Base-by-base conservation (phyloP, 92 coral and sea anemone species). In the Zoanthus solanderi region DNA sequence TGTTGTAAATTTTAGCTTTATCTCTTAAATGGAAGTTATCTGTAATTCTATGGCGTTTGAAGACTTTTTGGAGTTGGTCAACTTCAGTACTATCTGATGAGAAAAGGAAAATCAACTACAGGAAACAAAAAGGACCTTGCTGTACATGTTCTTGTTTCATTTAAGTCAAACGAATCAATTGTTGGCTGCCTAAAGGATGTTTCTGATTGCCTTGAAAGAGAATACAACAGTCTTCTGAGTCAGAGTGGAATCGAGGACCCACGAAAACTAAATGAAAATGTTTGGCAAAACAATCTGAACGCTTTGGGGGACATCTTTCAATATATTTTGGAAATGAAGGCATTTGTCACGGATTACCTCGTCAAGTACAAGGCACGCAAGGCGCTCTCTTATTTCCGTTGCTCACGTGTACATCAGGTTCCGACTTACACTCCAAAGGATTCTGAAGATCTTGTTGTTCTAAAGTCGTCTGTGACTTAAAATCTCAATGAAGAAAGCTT, bases 121-220 rank as follows among this genome's bases (percentile, higher is more conserved):
- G 90, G 90, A 44, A 71, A 68, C 76, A 83, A 66, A 46, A 74
- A 68, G 14, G 87, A 67, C 87, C 87, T 83, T 68, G 78, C 87
- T 45, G 87, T 78, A 72, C 32, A 78, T 45, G 65, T 61, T 5
- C 56, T 81, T 34, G 78, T 83, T 0, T 56, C 87, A 50, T 66
- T 67, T 45, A 77, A 66, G 58, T 44, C 72, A 67, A 83, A 29
- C 9, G 37, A 65, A 15, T 77, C 29, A 37, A 57, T 83, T 56
- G 58, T 67, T 67, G 77, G 67, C 31, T 67, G 76, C 73, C 42
- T 34, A 46, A 71, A 67, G 42, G 31, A 81, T 61, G 23, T 71
- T 13, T 71, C 75, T 29, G 75, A 71, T 7, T 37, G 75, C 34
- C 75, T 71, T 34, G 75, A 31, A 72, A 32, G 52, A 15, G 52